Base-by-base conservation (phyloP, 2,113 vertebrate genomes). In the Morone saxatilis region DNA sequence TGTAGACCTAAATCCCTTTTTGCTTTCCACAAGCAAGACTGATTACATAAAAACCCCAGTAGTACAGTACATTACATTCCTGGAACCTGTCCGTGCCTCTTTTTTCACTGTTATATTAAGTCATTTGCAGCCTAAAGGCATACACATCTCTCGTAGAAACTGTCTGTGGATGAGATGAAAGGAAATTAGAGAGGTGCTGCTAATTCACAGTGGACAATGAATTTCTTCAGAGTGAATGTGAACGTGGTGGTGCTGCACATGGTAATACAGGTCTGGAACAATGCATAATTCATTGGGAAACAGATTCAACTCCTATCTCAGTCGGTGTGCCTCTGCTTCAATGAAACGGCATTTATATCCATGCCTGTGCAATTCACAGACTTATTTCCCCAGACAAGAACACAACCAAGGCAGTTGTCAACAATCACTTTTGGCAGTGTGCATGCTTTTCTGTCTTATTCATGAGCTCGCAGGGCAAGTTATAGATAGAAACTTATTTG, bases 181-280 rank as follows among this genome's bases (percentile, higher is more conserved):
- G 75, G 74, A 86, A 83, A 90, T 91, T 71, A 78, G 59, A 84
- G 84, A 25, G 86, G 80, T 79, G 84, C 53, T 68, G 85, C 78
- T 86, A 86, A 91, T 91, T 89, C 71, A 67, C 78, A 40, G 84
- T 70, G 87, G 85, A 92, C 88, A 85, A 78, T 89, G 84, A 84
- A 70, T 81, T 80, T 88, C 68, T 80, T 47, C 83, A 41, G 31
- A 79, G 57, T 59, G 56, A 76, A 71, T 56, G 69, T 76, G 87
- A 88, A 67, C 76, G 38, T 40, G 76, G 43, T 65, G 80, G 41
- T 3, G 66, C 54, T 65, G 60, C 59, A 74, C 77, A 22, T 66
- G 57, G 19, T 50, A 60, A 76, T 50, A 57, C 72, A 56, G 50
- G 68, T 53, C 60, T 50, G 80, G 81, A 86, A 73, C 78, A 76